Base-by-base conservation (phyloP, 2,797 vertebrate genomes). In the Australoheros facetus region DNA sequence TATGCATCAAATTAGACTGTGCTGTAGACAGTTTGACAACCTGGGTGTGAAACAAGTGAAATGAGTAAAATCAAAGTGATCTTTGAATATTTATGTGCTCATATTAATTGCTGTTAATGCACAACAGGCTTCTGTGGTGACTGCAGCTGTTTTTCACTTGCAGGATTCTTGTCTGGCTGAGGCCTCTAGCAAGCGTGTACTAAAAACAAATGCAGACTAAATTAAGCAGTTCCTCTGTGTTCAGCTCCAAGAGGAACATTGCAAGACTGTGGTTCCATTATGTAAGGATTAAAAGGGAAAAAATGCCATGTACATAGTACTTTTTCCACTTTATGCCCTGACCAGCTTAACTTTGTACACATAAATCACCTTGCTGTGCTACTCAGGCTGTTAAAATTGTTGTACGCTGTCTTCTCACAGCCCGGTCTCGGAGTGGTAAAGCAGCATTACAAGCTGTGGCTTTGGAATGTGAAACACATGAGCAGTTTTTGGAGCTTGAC, bases 31-130 rank as follows among this genome's bases (percentile, higher is more conserved):
- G 55, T 81, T 53, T 14, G 34, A 78, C 85, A 75, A 75, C 81
- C 80, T 81, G 81, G 71, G 74, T 69, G 16, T 8, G 48, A 82
- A 79, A 66, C 59, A 7, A 71, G 80, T 14, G 64, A 83, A 85
- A 83, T 75, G 71, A 89, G 73, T 86, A 75, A 72, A 87, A 83
- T 75, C 71, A 59, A 23, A 60, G 59, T 30, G 64, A 69, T n/a
- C 48, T 66, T 73, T 84, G 80, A 88, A 88, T 84, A 87, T 91
- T 80, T 86, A 80, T 85, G 62, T 78, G 26, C 45, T 71, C 26
- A 0, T 14, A 80, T 87, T 91, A 85, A 11, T 85, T 86, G 74
- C 81, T 73, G 56, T 45, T 66, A 58, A 86, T 85, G 79, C 71
- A 58, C 62, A 69, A 82, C 80, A 82, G 80, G 71, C 83, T 21